Evolutionary conservation across 2,797 vertebrate species (phyloP).

Genomic region (Ceyx erithaca): DNA sequence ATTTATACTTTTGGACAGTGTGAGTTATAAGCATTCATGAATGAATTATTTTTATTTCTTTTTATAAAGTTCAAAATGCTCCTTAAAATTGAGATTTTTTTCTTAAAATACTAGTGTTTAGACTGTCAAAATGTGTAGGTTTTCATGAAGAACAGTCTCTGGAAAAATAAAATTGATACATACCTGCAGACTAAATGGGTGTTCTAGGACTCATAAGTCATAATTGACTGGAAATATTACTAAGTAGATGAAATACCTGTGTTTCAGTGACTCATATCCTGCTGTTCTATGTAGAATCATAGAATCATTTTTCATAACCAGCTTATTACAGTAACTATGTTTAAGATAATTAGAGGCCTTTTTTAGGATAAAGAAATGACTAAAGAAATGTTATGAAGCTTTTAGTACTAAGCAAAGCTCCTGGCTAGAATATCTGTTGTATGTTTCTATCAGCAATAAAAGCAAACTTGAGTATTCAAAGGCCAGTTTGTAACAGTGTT

Average conservation of each 20-base stretch:
- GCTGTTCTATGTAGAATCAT: background rate
- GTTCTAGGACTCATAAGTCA: background rate
- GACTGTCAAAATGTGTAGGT: background rate
- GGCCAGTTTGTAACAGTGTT: background rate
- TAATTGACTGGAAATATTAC: background rate
- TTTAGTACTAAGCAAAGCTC: background rate
- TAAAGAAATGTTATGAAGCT: background rate
- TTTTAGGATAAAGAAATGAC: background rate
- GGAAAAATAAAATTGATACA: background rate
- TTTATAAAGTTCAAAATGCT: background rate
- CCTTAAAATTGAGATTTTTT: background rate
- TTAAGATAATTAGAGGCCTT: background rate
- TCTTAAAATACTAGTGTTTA: background rate
- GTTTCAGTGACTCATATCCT: background rate
- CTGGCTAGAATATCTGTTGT: background rate
- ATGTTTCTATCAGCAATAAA: background rate
- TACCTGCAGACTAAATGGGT: background rate
- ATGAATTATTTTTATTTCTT: background rate
- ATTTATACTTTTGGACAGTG: background rate
- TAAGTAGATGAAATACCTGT: background rate
- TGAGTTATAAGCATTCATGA: background rate
- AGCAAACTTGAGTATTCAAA: background rate
- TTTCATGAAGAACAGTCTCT: background rate
- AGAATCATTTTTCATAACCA: background rate
- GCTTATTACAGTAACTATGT: background rate